Percentiles rank a stretch among this genome's conserved stretches.
Conservation (phyloP, 92 coral and sea anemone genomes). For the Epizoanthus stellaris region DNA sequence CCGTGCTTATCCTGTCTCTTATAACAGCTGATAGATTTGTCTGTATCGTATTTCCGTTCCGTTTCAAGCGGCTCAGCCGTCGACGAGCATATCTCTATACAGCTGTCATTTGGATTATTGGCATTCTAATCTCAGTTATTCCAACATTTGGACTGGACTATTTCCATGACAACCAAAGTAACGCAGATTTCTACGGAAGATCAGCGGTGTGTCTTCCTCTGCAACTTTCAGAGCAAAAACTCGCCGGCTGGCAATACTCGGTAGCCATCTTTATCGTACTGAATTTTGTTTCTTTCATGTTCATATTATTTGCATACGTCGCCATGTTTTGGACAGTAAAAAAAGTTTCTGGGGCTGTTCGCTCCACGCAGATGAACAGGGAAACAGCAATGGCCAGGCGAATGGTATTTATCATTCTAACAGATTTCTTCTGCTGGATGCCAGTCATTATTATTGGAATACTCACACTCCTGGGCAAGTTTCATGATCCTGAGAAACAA, state of each 20-base stretch:
- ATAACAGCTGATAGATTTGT: conserved; percentile 85
- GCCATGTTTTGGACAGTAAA: conserved; percentile 73
- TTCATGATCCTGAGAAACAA: no score
- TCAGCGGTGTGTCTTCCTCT: conserved; percentile 92
- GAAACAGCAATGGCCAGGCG: no score
- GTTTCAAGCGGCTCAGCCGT: conserved; percentile 48
- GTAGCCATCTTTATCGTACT: conserved; percentile 72
- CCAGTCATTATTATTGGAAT: no score
- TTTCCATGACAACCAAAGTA: conserved; percentile 65
- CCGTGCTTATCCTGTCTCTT: conserved; percentile 77
- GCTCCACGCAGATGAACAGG: conserved; percentile 41
- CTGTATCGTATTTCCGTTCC: conserved; percentile 80
- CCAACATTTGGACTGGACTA: conserved; percentile 63
- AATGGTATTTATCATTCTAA: no score
- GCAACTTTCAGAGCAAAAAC: conserved; percentile 73
- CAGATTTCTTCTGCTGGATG: no score
- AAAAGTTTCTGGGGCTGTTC: conserved; percentile 57
- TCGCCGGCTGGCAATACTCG: conserved; percentile 88
- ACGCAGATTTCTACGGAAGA: conserved; percentile 76
- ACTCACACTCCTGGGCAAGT: no score
- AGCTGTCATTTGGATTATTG: conserved; percentile 61
- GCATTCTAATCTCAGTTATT: conserved; percentile 56
- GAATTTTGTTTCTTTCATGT: conserved; percentile 78
- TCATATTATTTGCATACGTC: conserved; percentile 73
- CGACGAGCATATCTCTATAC: conserved; percentile 7